Percentiles rank a stretch among this genome's conserved stretches.
Evolutionary conservation across 2,888 invertebrate species (phyloP).

Genomic region (Sarcophaga carnaria): DNA sequence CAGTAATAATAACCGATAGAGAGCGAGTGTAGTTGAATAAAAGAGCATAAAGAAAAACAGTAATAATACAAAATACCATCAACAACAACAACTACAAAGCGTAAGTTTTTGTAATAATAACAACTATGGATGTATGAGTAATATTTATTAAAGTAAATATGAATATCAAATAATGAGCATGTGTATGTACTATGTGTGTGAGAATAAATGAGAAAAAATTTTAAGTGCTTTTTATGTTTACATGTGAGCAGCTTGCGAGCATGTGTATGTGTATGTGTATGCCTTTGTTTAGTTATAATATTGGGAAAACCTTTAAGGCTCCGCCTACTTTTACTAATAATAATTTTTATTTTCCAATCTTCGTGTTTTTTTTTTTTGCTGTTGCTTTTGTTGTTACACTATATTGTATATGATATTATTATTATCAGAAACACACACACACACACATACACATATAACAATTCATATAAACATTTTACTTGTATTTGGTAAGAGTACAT

Average conservation of each 20-base stretch:
- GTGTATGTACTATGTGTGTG: constrained; percentile 9
- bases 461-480: not conserved
- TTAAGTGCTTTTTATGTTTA: not conserved
- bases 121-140: constrained; percentile 58
- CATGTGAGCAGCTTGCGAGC: not conserved
- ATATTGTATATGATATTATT: constrained; percentile 47
- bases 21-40: not conserved
- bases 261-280: constrained; percentile 16
- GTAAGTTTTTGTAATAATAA: constrained; percentile 14
- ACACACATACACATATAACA: constrained; percentile 7
- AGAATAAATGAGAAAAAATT: not conserved
- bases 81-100: constrained; percentile 26
- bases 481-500: no score
- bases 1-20: constrained; percentile 3
- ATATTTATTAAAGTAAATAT: constrained; percentile 68
- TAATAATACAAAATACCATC: constrained; percentile 15
- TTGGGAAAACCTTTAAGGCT: constrained; percentile 69
- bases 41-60: not conserved
- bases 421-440: constrained; percentile 39
- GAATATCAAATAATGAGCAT: constrained; percentile 41
- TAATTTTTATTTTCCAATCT: constrained; percentile 71
- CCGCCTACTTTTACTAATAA: constrained; percentile 70
- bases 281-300: constrained; percentile 54
- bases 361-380: constrained; percentile 45
- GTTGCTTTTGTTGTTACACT: constrained; percentile 42